phyloP scores from a whole-genome alignment of 2,113 vertebrate species.

The Dissostichus mawsoni region DNA sequence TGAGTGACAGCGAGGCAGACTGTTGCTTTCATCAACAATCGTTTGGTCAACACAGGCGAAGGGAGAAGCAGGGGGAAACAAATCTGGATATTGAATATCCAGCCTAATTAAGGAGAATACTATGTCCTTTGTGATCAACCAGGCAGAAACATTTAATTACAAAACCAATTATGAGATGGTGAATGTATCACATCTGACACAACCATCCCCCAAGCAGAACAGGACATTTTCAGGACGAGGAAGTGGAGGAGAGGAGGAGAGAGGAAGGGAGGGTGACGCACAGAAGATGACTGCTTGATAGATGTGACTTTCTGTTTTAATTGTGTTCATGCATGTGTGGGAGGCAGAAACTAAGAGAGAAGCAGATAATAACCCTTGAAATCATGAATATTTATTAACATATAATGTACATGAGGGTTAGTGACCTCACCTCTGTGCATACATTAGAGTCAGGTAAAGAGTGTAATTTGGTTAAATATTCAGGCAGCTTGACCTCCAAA shows the following conservation, averaged over 20 bases:
- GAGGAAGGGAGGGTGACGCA: neutral
- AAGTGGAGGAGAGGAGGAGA: neutral
- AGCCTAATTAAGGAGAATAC: constrained; percentile 75
- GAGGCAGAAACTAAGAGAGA: neutral
- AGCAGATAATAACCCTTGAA: neutral
- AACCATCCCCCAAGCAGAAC: constrained; percentile 59
- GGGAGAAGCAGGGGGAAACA: constrained; percentile 21
- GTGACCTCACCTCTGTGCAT: constrained; percentile 12
- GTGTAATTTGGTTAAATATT: constrained; percentile 21
- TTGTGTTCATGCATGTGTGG: constrained; percentile 9
- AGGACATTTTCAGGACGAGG: constrained; percentile 65
- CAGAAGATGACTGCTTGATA: constrained; percentile 24
- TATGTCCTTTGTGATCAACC: constrained; percentile 81
- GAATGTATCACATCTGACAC: constrained; percentile 82
- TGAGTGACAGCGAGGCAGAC: constrained; percentile 30
- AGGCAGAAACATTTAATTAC: constrained; percentile 87
- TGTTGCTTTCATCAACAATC: constrained; percentile 52
- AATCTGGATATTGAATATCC: constrained; percentile 79
- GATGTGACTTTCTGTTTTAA: constrained; percentile 25
- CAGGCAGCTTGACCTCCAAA: constrained; percentile 9
- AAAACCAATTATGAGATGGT: constrained; percentile 84
- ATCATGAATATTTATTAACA: constrained; percentile 46
- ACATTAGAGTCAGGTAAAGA: constrained; percentile 1
- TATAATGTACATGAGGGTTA: constrained; percentile 9
- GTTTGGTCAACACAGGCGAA: constrained; percentile 53